These are phyloP conservation scores for Leptinotarsa rubiginosa DNA, from an alignment of 2,888 invertebrate species.

Conservation along the genomic window DNA sequence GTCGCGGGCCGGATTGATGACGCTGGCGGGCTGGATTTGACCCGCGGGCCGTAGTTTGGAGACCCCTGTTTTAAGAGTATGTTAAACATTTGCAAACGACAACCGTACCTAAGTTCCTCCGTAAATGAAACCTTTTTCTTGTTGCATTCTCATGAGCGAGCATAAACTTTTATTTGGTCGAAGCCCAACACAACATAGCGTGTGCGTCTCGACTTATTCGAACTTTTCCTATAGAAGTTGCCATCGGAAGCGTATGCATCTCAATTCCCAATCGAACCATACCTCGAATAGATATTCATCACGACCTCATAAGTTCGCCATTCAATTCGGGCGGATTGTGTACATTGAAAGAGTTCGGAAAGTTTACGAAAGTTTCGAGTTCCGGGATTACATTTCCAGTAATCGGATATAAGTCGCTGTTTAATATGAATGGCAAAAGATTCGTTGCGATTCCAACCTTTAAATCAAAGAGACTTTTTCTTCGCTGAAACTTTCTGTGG, in stretches of 20 bases:
- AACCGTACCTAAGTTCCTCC: no score
- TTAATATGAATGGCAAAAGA: slow-evolving; percentile 50
- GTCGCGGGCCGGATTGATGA: no score
- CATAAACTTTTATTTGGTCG: not conserved
- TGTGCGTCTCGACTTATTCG: not conserved
- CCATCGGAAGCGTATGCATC: slow-evolving; percentile 11
- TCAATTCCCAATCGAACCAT: not conserved
- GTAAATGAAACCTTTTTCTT: not conserved
- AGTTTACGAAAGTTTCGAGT: slow-evolving; percentile 38
- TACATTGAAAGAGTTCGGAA: slow-evolving; percentile 43
- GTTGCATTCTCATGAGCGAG: not conserved
- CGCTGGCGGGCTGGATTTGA: no score
- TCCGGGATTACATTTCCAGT: slow-evolving; percentile 43
- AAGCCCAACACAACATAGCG: not conserved
- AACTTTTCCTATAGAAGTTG: not conserved
- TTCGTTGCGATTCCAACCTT: slow-evolving; percentile 41
- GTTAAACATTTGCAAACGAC: no score
- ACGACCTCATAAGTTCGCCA: slow-evolving; percentile 13
- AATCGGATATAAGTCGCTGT: slow-evolving; percentile 45
- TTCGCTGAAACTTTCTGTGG: slow-evolving; percentile 23
- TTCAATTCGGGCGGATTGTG: slow-evolving; percentile 34
- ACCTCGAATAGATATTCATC: slow-evolving; percentile 15
- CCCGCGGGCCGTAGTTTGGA: no score
- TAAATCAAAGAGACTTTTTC: slow-evolving; percentile 2
- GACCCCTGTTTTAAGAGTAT: no score